Conservation (phyloP, 2,113 vertebrate species). For the Gopherus flavomarginatus region DNA sequence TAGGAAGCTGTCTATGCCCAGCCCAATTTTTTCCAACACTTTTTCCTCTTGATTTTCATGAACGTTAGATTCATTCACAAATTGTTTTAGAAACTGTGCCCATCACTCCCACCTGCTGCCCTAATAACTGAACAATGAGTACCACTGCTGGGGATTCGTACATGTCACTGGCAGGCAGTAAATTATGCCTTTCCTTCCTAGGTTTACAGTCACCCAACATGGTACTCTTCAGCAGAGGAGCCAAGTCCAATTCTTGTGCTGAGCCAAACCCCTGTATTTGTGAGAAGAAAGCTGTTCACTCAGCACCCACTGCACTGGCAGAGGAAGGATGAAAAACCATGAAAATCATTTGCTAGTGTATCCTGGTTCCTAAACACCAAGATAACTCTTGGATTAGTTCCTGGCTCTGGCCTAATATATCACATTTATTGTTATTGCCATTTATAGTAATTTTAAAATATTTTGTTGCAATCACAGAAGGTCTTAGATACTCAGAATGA, state of each 20-base stretch:
- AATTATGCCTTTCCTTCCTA: neutral
- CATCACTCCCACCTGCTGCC: neutral
- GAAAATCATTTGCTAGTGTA: neutral
- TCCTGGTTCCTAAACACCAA: too few relatives aligned
- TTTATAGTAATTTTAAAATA: too few relatives aligned
- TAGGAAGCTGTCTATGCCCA: neutral
- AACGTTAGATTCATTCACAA: neutral
- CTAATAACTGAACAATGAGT: neutral
- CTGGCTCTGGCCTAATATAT: too few relatives aligned
- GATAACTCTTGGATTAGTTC: too few relatives aligned
- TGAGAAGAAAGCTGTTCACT: neutral
- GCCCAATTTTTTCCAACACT: neutral
- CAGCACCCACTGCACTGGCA: neutral
- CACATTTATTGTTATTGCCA: too few relatives aligned
- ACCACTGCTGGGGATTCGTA: neutral
- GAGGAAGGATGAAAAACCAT: neutral
- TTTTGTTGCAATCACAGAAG: too few relatives aligned
- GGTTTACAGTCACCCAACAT: neutral
- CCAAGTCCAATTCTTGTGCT: neutral
- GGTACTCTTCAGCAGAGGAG: neutral
- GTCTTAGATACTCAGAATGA: too few relatives aligned
- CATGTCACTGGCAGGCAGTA: neutral
- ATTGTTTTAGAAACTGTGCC: neutral
- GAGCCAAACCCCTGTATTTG: neutral
- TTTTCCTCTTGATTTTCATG: neutral